Evolutionary conservation across 2,797 vertebrate species (phyloP).

Genomic region (Melanotaenia parkinsoni): DNA sequence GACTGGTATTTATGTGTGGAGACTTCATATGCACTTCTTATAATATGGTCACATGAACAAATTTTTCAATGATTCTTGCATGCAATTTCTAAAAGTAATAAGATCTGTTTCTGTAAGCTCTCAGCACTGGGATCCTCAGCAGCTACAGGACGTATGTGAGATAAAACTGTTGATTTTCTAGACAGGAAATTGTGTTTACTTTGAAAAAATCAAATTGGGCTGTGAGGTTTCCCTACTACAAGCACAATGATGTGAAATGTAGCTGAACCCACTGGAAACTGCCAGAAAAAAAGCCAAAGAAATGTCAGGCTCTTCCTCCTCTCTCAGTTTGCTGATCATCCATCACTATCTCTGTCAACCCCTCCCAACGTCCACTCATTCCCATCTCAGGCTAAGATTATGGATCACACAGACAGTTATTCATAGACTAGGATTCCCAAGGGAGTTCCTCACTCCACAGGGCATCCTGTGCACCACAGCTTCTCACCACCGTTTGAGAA

Average conservation of each 20-base stretch:
- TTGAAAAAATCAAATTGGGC: conserved; percentile 30
- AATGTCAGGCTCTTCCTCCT: conserved; percentile 24
- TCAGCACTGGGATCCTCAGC: neutral
- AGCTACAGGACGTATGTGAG: conserved; percentile 24
- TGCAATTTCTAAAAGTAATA: neutral
- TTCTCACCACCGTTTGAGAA: conserved; percentile 5
- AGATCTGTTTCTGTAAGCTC: conserved; percentile 4
- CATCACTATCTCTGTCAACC: conserved; percentile 30
- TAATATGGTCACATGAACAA: neutral
- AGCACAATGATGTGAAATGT: conserved; percentile 31
- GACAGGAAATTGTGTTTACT: conserved; percentile 53
- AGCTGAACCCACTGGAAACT: conserved; percentile 11
- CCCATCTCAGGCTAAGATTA: conserved; percentile 52
- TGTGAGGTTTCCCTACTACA: conserved; percentile 14
- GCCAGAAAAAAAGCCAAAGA: conserved; percentile 30
- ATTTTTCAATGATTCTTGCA: neutral
- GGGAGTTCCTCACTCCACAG: conserved; percentile 60
- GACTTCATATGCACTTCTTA: neutral
- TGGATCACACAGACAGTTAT: conserved; percentile 70
- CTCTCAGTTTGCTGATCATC: conserved; percentile 35
- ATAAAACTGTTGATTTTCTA: conserved; percentile 49
- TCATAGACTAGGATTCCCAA: conserved; percentile 71
- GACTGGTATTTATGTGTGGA: neutral
- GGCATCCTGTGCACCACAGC: conserved; percentile 40
- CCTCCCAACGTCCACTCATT: conserved; percentile 10